Evolutionary conservation across 2,888 invertebrate genomes (phyloP).

Genomic region (Yponomeuta malinellus): DNA sequence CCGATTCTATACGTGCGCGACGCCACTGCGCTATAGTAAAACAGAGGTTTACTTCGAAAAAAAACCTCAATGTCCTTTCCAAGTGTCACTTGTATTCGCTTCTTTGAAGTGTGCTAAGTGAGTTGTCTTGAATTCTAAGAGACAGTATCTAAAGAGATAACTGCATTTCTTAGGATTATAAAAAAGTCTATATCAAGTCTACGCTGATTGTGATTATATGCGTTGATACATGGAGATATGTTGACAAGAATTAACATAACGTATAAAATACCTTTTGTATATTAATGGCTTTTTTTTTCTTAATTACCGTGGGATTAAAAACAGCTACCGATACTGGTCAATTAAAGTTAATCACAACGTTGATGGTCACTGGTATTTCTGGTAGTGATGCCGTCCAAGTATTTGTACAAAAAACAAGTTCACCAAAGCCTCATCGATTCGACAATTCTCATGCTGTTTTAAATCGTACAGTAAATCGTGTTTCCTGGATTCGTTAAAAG

Average conservation of each 20-base stretch:
- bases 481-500: neutral
- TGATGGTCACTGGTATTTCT: neutral
- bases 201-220: neutral
- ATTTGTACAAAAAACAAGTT: neutral
- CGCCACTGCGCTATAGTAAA: neutral
- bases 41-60: too few species aligned
- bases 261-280: neutral
- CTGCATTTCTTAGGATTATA: too few species aligned
- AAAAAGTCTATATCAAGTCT: neutral
- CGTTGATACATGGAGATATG: neutral
- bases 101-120: too few species aligned
- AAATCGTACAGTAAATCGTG: neutral
- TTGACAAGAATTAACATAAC: neutral
- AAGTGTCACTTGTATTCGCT: too few species aligned
- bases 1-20: slow-evolving; percentile 7
- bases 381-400: neutral
- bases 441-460: neutral
- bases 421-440: neutral
- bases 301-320: neutral
- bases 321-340: neutral
- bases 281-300: neutral
- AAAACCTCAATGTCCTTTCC: too few species aligned
- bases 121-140: too few species aligned
- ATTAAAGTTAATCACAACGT: neutral
- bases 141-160: too few species aligned